Evolutionary conservation across 2,113 vertebrate species (phyloP).

Genomic region (Xiphorhynchus elegans): DNA sequence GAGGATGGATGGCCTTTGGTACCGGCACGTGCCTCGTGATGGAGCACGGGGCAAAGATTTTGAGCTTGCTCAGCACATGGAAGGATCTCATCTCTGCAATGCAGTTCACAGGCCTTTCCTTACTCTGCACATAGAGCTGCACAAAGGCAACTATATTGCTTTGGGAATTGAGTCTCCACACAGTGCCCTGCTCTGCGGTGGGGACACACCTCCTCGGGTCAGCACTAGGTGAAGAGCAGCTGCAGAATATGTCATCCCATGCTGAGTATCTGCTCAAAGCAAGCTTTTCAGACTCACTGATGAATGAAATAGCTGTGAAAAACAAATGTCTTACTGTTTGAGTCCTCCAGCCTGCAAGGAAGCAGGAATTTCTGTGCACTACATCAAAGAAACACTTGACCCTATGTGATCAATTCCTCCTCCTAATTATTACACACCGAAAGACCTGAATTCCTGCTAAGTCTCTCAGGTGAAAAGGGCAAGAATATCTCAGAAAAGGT

Average conservation of each 20-base stretch:
- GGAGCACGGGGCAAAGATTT: rapidly evolving
- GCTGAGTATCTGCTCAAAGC: not conserved
- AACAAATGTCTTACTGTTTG: slow-evolving; percentile 23
- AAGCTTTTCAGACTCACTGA: slow-evolving; percentile 2
- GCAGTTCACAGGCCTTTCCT: not conserved
- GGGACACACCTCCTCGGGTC: not conserved
- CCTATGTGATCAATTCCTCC: slow-evolving; percentile 2
- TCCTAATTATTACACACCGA: not conserved
- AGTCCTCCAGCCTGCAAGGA: not conserved
- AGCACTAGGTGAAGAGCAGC: not conserved
- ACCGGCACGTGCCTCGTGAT: too few species aligned
- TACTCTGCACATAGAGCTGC: rapidly evolving
- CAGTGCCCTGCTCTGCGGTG: not conserved
- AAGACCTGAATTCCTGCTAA: not conserved
- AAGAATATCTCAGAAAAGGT: not conserved
- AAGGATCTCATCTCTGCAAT: not conserved
- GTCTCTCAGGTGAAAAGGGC: slow-evolving; percentile 20
- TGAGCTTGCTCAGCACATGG: not conserved
- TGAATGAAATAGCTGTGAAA: slow-evolving; percentile 2
- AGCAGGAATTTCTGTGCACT: not conserved
- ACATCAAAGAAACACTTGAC: slow-evolving; percentile 52
- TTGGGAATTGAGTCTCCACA: not conserved
- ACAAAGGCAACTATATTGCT: not conserved
- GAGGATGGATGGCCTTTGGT: not conserved
- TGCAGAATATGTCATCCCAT: not conserved